Base-by-base conservation (phyloP, 2,113 vertebrate genomes). In the Cygnus atratus region DNA sequence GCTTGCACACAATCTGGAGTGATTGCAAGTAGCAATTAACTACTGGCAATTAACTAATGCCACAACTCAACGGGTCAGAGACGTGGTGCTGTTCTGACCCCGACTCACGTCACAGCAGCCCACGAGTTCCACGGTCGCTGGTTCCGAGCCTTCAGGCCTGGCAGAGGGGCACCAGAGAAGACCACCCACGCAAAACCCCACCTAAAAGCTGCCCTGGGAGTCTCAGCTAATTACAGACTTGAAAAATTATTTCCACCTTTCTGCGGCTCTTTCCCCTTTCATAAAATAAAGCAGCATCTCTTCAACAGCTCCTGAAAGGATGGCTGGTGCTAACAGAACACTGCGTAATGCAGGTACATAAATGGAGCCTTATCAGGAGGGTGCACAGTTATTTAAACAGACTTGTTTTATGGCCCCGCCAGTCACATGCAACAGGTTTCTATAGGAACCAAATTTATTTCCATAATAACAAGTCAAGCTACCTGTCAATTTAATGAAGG, bases 391-490 rank as follows among this genome's bases (percentile, higher is more conserved):
- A 77, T 2, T 41, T 55, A n/a, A 88, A 77, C 81, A 90, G 54
- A 25, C 24, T 83, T 55, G 13, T 84, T 88, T 85, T 52, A 43
- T 13, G 5, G 77, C 67, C 91, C 67, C 72, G 57, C 72, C 73
- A 91, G 67, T 55, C 63, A 63, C 90, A 88, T 50, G 75, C 76
- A 70, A 41, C 43, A 37, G 1, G 84, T 96, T 96, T 75, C 93
- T 93, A 96, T 76, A 90, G 94, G 90, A 96, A 93, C 81, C 75
- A 21, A 67, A 84, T 74, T 84, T 77, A 71, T 62, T 78, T 89
- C 66, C 81, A 89, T 90, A 87, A 67, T 57, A 95, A 95, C 22
- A 71, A 85, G 33, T 54, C 58, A 67, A 84, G 35, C 55, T 87
- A 75, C 35, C 18, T 28, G 55, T 31, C 61, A 63, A 28, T 77